Conservation (phyloP, 2,888 invertebrate genomes). For the Acronicta aceris region DNA sequence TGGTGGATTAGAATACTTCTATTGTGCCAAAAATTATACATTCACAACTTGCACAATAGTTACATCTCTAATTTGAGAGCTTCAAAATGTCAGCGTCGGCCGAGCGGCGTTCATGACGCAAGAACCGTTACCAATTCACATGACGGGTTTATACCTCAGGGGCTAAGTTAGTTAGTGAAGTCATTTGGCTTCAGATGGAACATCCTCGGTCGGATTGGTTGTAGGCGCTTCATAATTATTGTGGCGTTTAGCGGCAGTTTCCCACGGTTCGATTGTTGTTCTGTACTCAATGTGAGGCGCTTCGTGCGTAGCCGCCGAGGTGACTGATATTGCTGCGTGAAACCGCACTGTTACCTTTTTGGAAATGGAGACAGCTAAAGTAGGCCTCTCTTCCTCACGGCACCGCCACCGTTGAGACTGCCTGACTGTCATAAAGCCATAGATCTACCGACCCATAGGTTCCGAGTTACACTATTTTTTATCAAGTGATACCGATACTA, state of each 20-base stretch:
- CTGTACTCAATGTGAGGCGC: slow-evolving; percentile 68
- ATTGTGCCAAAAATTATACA: slow-evolving; percentile 58
- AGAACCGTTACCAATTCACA: slow-evolving; percentile 78
- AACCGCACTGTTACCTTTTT: slow-evolving; percentile 71
- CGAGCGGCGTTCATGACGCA: slow-evolving; percentile 67
- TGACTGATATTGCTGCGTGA: slow-evolving; percentile 66
- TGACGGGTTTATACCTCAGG: slow-evolving; percentile 66
- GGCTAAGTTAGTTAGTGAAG: slow-evolving; percentile 58
- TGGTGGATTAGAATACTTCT: slow-evolving; percentile 49
- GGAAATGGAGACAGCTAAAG: slow-evolving; percentile 52
- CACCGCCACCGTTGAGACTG: background rate
- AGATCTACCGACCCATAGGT: too few species aligned
- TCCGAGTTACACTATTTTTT: too few species aligned
- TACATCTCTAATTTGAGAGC: slow-evolving; percentile 63
- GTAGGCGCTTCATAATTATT: slow-evolving; percentile 79
- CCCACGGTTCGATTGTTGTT: slow-evolving; percentile 86
- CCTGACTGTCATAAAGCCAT: too few species aligned
- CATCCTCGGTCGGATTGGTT: slow-evolving; percentile 66
- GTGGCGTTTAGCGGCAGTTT: slow-evolving; percentile 75
- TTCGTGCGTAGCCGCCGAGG: slow-evolving; percentile 75
- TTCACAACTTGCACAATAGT: slow-evolving; percentile 59
- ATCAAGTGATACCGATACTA: too few species aligned
- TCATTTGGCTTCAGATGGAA: slow-evolving; percentile 67
- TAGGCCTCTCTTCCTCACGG: slow-evolving; percentile 36
- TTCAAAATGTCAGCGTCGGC: slow-evolving; percentile 67